Evolutionary conservation across 2,888 invertebrate species (phyloP), one percentile per base, ranked within the genome.

Genomic region (Macrosiphum euphorbiae): DNA sequence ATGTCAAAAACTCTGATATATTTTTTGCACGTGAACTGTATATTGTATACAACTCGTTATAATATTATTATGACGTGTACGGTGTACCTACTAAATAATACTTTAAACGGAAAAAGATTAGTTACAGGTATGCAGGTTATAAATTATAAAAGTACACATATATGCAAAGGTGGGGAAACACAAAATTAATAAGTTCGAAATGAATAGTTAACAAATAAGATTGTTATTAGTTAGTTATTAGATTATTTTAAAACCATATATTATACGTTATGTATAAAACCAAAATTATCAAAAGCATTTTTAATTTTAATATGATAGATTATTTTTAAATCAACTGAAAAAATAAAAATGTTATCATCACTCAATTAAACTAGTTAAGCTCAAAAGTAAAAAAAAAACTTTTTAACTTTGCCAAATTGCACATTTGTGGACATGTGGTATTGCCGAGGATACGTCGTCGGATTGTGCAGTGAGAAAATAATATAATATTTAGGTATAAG

Each of bases 1-100:
- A 78, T 78, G 78, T 78, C 78, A 78, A 78, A 35, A 35, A 78
- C 13, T 47, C 47, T 88, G 55, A 24, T 61, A 88, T 90, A 88
- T 88, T 41, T 88, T 88, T 52, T 88, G 50, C 88, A 44, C 88
- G n/a, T 28, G 20, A 78, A 78, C 67, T n/a, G n/a, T 67, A 35
- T 16, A 67, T 16, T n/a, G 7, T 35, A 16, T 26, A 58, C 20
- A 35, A 16, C 16, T 78, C 0, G 20, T 78, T 78, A 78, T 5
- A n/a, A 67, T 78, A 78, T 35, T 78, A 78, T 20, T 20, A 78
- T 35, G 35, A 78, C 20, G 7, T 78, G n/a, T 7, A 7, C 44
- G 8, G 7, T 78, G n/a, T 7, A 7, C 44, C 44, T 44, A 44
- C 44, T 44, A 44, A 44, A 7, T 61, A 61, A n/a, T n/a, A 67